Percentiles rank a stretch among this genome's conserved stretches.
Conservation (phyloP, 2,113 vertebrate genomes). For the Ammospiza caudacuta region DNA sequence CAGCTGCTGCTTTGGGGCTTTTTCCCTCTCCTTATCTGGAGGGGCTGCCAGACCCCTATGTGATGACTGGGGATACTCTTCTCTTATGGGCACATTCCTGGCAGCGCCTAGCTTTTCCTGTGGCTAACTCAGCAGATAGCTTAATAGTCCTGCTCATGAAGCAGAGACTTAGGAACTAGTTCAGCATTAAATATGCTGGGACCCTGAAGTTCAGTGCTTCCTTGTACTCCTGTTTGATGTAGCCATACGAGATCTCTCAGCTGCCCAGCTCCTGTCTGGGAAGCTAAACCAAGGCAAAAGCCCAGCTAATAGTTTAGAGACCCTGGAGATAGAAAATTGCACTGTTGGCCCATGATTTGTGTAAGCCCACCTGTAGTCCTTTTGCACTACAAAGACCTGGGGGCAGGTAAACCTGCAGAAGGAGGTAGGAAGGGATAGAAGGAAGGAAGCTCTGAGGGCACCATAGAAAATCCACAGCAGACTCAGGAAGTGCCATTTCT, state of each 20-base stretch:
- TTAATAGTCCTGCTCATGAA: neutral
- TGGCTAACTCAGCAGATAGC: neutral
- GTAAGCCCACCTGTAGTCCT: neutral
- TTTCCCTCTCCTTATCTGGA: neutral
- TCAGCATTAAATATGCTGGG: neutral
- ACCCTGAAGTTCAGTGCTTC: neutral
- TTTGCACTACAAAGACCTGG: neutral
- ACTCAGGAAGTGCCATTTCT: neutral
- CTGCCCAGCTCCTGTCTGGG: neutral
- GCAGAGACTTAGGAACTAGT: neutral
- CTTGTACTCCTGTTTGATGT: neutral
- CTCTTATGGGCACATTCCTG: neutral
- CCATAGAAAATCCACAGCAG: neutral
- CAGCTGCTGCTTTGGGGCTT: neutral
- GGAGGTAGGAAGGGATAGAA: neutral
- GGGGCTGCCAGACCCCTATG: neutral
- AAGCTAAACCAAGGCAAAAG: neutral
- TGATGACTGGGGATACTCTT: rapidly evolving
- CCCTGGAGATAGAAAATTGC: neutral
- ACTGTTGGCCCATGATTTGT: neutral
- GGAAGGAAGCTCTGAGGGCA: neutral
- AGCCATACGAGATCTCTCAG: neutral
- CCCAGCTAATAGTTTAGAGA: neutral
- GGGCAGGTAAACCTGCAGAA: neutral
- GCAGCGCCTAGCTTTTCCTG: neutral